Percentiles rank a stretch among this genome's conserved stretches.
Conservation (phyloP, 2,797 vertebrate species). For the Sparidentex hasta region DNA sequence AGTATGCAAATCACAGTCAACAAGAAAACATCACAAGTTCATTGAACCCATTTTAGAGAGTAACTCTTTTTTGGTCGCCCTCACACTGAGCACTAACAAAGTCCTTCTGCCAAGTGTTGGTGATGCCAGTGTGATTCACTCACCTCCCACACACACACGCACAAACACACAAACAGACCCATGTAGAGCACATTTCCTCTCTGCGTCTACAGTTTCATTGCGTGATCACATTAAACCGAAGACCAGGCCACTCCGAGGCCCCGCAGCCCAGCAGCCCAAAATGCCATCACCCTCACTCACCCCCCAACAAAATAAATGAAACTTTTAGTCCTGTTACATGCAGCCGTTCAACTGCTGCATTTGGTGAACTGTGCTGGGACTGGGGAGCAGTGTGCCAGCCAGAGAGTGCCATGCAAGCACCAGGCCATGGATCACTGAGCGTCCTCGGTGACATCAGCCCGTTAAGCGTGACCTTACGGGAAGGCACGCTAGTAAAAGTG, state of each 20-base stretch:
- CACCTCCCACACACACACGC: conserved; percentile 57
- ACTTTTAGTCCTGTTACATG: conserved; percentile 39
- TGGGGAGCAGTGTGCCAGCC: conserved; percentile 50
- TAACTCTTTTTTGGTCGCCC: conserved; percentile 44
- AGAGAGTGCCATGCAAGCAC: conserved; percentile 61
- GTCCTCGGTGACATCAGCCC: conserved; percentile 69
- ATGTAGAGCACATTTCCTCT: conserved; percentile 56
- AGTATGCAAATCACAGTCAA: conserved; percentile 12
- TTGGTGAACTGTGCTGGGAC: conserved; percentile 52
- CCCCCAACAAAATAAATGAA: conserved; percentile 57
- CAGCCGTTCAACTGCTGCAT: conserved; percentile 65
- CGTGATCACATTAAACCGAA: conserved; percentile 67
- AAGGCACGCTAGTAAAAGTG: conserved; percentile 72
- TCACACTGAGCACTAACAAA: conserved; percentile 56
- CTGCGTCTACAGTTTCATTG: conserved; percentile 48
- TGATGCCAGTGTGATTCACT: conserved; percentile 61
- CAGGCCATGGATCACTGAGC: conserved; percentile 65
- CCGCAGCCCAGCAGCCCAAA: conserved; percentile 46
- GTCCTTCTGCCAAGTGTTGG: conserved; percentile 57
- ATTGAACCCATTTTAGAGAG: conserved; percentile 58
- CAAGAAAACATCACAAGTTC: conserved; percentile 36
- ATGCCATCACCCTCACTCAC: conserved; percentile 22
- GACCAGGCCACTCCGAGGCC: conserved; percentile 46
- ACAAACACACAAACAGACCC: conserved; percentile 55
- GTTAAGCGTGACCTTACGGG: conserved; percentile 75